Conservation (phyloP, 2,113 vertebrate species). For the Bubo bubo region DNA sequence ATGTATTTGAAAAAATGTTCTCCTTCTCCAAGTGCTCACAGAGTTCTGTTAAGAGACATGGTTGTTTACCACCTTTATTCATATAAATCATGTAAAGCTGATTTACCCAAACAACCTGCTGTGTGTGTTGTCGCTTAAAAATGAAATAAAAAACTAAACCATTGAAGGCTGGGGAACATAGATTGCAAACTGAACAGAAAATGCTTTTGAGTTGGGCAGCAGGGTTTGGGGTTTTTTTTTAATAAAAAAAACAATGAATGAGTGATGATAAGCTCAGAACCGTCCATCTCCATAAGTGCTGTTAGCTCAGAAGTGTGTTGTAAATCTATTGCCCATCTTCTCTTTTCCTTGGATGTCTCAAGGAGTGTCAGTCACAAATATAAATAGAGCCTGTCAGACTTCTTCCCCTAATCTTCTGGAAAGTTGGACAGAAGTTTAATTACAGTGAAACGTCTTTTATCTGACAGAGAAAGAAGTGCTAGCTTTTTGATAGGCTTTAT, state of each 20-base stretch:
- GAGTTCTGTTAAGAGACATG: background rate
- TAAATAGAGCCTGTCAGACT: constrained; percentile 16
- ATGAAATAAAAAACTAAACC: background rate
- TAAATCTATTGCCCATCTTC: background rate
- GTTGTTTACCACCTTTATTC: constrained; percentile 1
- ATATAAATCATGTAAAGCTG: background rate
- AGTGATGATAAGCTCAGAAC: constrained; percentile 12
- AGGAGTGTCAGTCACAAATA: background rate
- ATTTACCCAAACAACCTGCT: background rate
- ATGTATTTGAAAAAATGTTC: background rate
- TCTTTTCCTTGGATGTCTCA: background rate
- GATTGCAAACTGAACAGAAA: background rate
- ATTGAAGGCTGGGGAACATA: background rate
- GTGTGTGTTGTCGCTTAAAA: background rate
- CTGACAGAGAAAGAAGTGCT: constrained; percentile 29
- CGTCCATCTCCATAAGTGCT: constrained; percentile 8
- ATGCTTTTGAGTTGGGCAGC: background rate
- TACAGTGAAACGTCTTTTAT: constrained; percentile 53
- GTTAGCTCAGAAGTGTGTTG: background rate
- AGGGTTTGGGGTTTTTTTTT: background rate
- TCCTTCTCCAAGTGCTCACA: background rate
- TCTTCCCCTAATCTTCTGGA: constrained; percentile 1
- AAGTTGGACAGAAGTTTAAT: constrained; percentile 46
- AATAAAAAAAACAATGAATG: background rate
- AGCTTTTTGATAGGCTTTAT: constrained; percentile 40